Evolutionary conservation across 2,888 invertebrate genomes (phyloP).

Genomic region (Quadroppia sp.): DNA sequence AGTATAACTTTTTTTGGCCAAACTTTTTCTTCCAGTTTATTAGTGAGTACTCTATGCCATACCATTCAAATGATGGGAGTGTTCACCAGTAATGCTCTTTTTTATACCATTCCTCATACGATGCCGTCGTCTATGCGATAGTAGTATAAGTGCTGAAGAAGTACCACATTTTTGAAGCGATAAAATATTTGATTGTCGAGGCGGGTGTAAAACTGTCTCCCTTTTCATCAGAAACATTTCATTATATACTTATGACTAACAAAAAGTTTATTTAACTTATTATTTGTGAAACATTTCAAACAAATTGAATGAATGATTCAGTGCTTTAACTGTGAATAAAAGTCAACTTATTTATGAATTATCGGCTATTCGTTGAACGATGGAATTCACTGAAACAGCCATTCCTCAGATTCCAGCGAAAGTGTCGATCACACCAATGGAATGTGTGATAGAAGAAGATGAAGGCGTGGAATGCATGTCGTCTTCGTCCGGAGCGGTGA

Average conservation of each 20-base stretch:
- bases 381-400: slow-evolving; percentile 24
- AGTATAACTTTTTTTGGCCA: not conserved
- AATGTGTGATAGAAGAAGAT: slow-evolving; percentile 10
- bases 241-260: slow-evolving; percentile 21
- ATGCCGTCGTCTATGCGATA: not conserved
- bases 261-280: not conserved
- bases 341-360: not conserved
- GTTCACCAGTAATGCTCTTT: not conserved
- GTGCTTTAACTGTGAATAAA: not conserved
- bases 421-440: slow-evolving; percentile 18
- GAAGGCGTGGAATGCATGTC: not conserved
- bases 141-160: not conserved
- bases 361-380: not conserved
- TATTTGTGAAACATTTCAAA: not conserved
- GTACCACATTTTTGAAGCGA: slow-evolving; percentile 18
- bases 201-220: slow-evolving; percentile 4
- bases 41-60: slow-evolving; percentile 22
- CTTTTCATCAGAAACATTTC: not conserved
- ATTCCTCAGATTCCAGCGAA: not conserved
- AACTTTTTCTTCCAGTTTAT: slow-evolving; percentile 4
- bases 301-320: not conserved
- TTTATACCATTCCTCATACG: not conserved
- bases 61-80: slow-evolving; percentile 29
- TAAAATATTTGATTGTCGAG: slow-evolving; percentile 26
- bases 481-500: not conserved